Evolutionary conservation across 2,113 vertebrate genomes (phyloP), one percentile per base, ranked within the genome.

Genomic region (Todiramphus chloris): DNA sequence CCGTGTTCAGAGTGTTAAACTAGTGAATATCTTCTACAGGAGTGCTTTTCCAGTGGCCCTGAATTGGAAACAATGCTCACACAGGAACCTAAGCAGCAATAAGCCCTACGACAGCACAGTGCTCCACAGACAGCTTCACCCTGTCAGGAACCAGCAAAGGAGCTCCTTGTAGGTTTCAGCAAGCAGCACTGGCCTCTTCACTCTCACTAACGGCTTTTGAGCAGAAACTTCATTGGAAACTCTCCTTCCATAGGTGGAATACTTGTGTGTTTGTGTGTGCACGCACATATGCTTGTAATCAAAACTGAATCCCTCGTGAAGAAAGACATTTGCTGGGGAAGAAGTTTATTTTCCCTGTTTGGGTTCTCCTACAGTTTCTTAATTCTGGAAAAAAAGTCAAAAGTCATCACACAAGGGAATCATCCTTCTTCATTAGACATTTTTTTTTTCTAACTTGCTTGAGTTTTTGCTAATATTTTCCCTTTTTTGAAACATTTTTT

Each of bases 341-440:
- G 31, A 76, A 28, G 13, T 83, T 79, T 86, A 16, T 94, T 93
- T 93, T 94, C 39, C 15, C 27, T 83, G 43, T 72, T 82, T 81
- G 44, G 43, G 39, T 63, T 94, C n/a, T 78, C 37, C 30, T 87
- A 50, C 53, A 21, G 58, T 72, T 88, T 84, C 74, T 82, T 75
- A 89, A 66, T 91, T 56, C 70, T 91, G 75, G 92, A 51, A 51
- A 86, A 90, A 80, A 59, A 15, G 3, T 86, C 88, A 76, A 60
- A 81, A 84, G 21, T 13, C 39, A 60, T 13, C 41, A 33, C 70
- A 50, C 41, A 87, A 68, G 46, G 63, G 39, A 46, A 79, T 80
- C 79, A 63, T 94, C 46, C 69, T 93, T 92, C 89, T 94, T 85
- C 43, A 43, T 93, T 66, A 90, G 55, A 43, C 11, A 18, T 73